Percentiles rank a stretch among this genome's conserved stretches.
Evolutionary conservation across 2,888 invertebrate genomes (phyloP).

Genomic region (Phyllotreta striolata): DNA sequence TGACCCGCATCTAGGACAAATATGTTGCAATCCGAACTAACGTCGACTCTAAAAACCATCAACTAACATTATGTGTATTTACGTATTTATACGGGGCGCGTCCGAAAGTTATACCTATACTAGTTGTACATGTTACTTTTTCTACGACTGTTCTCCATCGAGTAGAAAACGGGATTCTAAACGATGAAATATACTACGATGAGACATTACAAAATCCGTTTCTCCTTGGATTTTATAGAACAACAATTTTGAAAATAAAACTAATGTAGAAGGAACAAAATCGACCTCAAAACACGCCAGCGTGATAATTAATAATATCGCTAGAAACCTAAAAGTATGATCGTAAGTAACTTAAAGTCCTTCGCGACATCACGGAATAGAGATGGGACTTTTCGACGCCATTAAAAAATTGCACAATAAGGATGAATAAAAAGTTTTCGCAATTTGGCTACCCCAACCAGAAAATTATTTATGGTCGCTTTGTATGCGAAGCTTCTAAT

Average conservation of each 20-base stretch:
- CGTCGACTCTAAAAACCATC: constrained; percentile 40
- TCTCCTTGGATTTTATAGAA: too few relatives aligned
- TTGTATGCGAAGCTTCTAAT: constrained; percentile 29
- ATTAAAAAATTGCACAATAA: neutral
- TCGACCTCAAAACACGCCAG: too few relatives aligned
- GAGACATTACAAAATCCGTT: too few relatives aligned
- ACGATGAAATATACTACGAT: too few relatives aligned
- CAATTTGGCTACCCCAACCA: constrained; percentile 18
- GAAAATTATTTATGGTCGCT: constrained; percentile 28
- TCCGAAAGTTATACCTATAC: neutral
- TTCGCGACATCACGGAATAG: too few relatives aligned
- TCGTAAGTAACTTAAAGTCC: too few relatives aligned
- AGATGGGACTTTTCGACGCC: too few relatives aligned
- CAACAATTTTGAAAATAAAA: neutral
- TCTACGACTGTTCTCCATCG: too few relatives aligned
- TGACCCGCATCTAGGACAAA: constrained; percentile 63
- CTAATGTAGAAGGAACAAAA: neutral
- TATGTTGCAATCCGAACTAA: constrained; percentile 58
- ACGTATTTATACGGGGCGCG: constrained; percentile 8
- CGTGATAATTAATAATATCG: too few relatives aligned
- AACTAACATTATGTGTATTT: constrained; percentile 37
- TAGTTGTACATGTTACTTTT: too few relatives aligned
- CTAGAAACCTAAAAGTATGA: too few relatives aligned
- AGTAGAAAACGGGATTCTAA: too few relatives aligned
- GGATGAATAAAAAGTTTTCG: constrained; percentile 19